Percentiles rank a stretch among this genome's conserved stretches.
Conservation (phyloP, 1,140 invertebrate species). For the Marisa cornuarietis region DNA sequence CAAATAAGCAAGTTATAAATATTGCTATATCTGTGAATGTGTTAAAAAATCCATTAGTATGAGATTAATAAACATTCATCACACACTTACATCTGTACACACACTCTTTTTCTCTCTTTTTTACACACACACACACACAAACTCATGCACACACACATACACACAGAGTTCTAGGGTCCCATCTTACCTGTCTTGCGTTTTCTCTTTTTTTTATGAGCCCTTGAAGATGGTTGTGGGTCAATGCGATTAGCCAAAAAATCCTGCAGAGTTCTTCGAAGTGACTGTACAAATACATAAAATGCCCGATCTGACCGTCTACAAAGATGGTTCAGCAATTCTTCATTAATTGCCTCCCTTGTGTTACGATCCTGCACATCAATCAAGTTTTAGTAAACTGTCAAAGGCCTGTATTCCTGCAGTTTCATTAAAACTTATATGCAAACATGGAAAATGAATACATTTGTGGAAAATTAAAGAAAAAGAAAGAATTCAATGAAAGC, state of each 20-base stretch:
- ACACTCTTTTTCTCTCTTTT: background rate
- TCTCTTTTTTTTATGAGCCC: constrained; percentile 32
- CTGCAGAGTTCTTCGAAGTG: constrained; percentile 47
- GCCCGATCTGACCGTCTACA: constrained; percentile 45
- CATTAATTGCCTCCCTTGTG: constrained; percentile 47
- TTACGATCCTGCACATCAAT: constrained; percentile 35
- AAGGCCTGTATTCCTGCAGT: no score
- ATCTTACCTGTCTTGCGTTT: constrained; percentile 39
- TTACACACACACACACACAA: no score
- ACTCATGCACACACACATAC: no score
- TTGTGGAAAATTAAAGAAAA: no score
- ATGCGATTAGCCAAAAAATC: constrained; percentile 46
- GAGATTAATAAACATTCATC: no score
- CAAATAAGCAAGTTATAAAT: no score
- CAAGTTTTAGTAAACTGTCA: background rate
- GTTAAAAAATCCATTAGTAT: no score
- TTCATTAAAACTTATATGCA: no score
- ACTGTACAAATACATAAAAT: constrained; percentile 51
- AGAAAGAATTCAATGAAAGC: no score
- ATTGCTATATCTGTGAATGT: no score
- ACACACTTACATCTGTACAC: background rate
- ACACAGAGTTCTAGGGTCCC: background rate
- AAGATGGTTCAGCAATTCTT: constrained; percentile 48
- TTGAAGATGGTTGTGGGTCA: constrained; percentile 27
- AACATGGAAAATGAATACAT: no score